Evolutionary conservation across 2,888 invertebrate genomes (phyloP), one percentile per base, ranked within the genome.

Genomic region (Ochropleura leucogaster): DNA sequence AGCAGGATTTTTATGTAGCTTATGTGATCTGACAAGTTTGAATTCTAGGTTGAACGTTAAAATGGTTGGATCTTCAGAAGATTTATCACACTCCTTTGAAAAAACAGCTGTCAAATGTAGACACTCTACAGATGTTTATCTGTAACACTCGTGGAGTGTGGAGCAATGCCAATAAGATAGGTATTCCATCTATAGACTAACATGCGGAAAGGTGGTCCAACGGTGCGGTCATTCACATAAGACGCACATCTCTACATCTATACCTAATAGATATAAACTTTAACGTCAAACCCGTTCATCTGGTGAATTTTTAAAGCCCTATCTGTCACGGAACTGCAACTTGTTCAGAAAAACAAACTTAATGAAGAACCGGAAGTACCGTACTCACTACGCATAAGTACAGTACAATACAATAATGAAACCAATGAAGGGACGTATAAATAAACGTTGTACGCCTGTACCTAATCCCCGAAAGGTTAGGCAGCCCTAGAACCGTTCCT

Each of bases 161-260:
- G 82, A 87, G 59, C 78, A 72, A 72, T 85, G 85, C 85, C 84
- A 87, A 85, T 70, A 74, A 85, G 46, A 63, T 73, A 73, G 46
- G n/a, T 68, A 79, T 75, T 72, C 55, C 66, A 57, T 65, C 74
- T 75, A 67, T 63, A 74, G 51, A 72, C 44, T 62, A 55, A 74
- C 42, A 73, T 59, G 69, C 60, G 65, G 68, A 75, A 85, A 85
- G 60, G 60, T 75, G 53, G 59, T 55, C 40, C 53, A 55, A n/a
- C 69, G 16, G 47, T 47, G 16, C 64, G 83, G 83, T 82, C 74
- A 69, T 83, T 83, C 74, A 78, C 74, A 49, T 55, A 42, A 49
- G 51, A 49, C 20, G 40, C 16, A 10, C n/a, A 49, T 72, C 14
- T 63, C 18, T 30, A 40, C 18, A 30, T 30, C 30, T 47, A 51